These are phyloP conservation scores for Chironomus tepperi DNA, from an alignment of 1,140 invertebrate species.

Conservation along the genomic window DNA sequence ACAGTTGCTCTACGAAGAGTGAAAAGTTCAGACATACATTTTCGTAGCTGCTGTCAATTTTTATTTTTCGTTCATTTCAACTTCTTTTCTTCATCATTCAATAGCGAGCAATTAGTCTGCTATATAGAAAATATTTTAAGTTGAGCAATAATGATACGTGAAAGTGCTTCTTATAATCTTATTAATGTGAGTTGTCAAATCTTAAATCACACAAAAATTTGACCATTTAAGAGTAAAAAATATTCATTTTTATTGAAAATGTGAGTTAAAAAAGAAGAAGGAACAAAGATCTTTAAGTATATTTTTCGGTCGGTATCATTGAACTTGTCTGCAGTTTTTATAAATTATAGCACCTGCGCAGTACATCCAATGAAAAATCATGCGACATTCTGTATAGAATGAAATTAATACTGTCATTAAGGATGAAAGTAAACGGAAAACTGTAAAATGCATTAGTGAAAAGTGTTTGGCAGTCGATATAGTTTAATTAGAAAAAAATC, in stretches of 20 bases:
- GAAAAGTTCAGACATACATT: constrained; percentile 13
- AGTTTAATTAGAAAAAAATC: neutral
- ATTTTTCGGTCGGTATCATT: neutral
- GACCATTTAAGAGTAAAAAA: neutral
- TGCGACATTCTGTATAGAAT: neutral
- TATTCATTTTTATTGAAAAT: too few species aligned
- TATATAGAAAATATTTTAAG: neutral
- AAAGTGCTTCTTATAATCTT: neutral
- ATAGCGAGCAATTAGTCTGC: neutral
- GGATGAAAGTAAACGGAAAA: neutral
- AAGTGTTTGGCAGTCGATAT: neutral
- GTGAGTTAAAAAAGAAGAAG: too few species aligned
- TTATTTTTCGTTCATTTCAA: neutral
- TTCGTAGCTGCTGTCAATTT: constrained; percentile 5
- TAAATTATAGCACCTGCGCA: neutral
- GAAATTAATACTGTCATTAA: neutral
- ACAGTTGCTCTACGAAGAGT: constrained; percentile 6
- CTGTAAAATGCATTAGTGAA: constrained; percentile 3
- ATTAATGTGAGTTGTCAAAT: constrained; percentile 6
- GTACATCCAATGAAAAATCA: neutral
- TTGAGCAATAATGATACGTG: neutral
- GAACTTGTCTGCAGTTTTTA: neutral
- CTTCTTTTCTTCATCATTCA: too few species aligned
- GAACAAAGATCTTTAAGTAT: neutral
- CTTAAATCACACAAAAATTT: neutral